Conservation (phyloP, 2,888 invertebrate species). For the Aleiodes alternator region DNA sequence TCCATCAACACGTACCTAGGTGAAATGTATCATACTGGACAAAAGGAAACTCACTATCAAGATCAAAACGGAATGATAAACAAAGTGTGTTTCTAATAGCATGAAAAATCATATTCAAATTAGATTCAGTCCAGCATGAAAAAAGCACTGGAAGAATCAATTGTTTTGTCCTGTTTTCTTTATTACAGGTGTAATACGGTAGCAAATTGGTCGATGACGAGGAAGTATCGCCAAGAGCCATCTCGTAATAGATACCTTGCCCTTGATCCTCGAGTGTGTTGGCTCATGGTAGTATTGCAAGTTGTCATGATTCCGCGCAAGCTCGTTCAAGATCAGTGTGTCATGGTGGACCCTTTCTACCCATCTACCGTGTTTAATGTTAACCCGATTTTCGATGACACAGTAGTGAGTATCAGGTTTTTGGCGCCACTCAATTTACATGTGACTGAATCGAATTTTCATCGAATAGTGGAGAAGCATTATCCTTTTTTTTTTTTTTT, state of each 20-base stretch:
- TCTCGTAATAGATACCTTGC: slow-evolving; percentile 43
- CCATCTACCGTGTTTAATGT: slow-evolving; percentile 13
- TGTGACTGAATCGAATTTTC: background rate
- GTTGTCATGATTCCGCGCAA: slow-evolving; percentile 67
- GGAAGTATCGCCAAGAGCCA: slow-evolving; percentile 32
- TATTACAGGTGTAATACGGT: slow-evolving; percentile 18
- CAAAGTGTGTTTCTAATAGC: too few relatives aligned
- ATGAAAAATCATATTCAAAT: background rate
- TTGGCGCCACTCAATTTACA: slow-evolving; percentile 41
- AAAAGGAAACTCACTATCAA: too few relatives aligned
- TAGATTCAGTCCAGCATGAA: background rate
- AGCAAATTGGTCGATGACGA: slow-evolving; percentile 37
- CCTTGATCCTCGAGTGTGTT: slow-evolving; percentile 36
- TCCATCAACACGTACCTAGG: background rate
- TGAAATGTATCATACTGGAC: background rate
- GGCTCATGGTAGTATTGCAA: slow-evolving; percentile 61
- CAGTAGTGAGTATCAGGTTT: background rate
- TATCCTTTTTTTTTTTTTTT: background rate
- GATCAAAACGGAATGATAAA: too few relatives aligned
- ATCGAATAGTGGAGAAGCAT: background rate
- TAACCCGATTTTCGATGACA: slow-evolving; percentile 37
- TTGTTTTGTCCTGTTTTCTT: slow-evolving; percentile 15
- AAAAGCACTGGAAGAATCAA: background rate
- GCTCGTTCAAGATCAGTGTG: slow-evolving; percentile 46
- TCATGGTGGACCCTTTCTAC: slow-evolving; percentile 39